phyloP scores from a whole-genome alignment of 2,113 vertebrate species.

The Ceyx cyanopectus region DNA sequence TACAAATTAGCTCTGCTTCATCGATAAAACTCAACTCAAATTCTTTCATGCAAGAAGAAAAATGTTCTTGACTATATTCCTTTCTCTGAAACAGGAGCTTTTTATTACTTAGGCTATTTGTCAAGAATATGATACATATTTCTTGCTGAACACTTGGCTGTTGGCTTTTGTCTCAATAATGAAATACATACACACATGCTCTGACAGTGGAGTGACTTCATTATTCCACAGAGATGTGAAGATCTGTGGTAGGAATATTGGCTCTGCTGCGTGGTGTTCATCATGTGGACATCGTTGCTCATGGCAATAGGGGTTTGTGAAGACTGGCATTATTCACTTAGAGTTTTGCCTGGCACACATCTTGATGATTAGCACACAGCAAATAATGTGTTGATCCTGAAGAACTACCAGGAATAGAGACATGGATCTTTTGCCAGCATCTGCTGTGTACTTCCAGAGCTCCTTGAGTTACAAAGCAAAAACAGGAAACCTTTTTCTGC shows the following conservation, averaged over 20 bases:
- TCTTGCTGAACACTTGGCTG: not conserved
- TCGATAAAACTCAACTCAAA: not conserved
- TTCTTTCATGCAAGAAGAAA: not conserved
- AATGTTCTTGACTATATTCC: not conserved
- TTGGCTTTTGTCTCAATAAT: constrained; percentile 37
- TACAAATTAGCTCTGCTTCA: constrained; percentile 15
- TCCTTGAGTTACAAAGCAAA: not conserved
- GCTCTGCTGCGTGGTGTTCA: not conserved
- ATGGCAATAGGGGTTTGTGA: not conserved
- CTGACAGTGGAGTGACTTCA: not conserved
- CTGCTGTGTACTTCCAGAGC: not conserved
- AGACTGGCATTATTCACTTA: not conserved
- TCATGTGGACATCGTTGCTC: constrained; percentile 5
- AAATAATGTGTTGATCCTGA: not conserved
- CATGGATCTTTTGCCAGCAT: not conserved
- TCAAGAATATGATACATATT: not conserved
- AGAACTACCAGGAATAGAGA: not conserved
- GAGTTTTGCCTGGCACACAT: not conserved
- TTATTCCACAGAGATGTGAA: not conserved
- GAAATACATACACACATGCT: not conserved
- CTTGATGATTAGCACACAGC: not conserved
- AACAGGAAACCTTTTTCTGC: not conserved
- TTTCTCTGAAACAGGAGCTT: constrained; percentile 10
- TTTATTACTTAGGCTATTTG: constrained; percentile 1
- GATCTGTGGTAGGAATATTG: not conserved